These are phyloP conservation scores for Nomada fucata DNA, from an alignment of 2,888 invertebrate genomes.

Conservation along the genomic window DNA sequence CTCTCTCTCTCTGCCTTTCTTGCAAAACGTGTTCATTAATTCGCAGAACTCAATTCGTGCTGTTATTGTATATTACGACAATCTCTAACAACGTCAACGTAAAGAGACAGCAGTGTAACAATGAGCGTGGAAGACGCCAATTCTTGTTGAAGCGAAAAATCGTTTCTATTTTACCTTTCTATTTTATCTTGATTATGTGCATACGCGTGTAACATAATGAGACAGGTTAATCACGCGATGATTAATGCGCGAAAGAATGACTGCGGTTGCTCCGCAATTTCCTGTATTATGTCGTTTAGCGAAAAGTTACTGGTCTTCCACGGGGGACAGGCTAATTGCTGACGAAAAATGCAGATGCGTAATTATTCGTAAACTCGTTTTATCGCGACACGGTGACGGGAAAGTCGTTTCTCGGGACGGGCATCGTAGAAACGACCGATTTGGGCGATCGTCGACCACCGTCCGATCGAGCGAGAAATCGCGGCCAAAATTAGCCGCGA, in stretches of 20 bases:
- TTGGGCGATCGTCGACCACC: not conserved
- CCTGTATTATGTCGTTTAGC: not conserved
- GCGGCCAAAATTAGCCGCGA: conserved; percentile 35
- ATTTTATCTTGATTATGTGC: not conserved
- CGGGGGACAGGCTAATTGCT: not conserved
- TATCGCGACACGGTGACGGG: not conserved
- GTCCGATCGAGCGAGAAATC: conserved; percentile 24
- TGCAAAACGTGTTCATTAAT: conserved; percentile 48
- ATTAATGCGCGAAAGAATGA: not conserved
- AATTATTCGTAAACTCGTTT: conserved; percentile 21
- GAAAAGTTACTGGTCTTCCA: not conserved
- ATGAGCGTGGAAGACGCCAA: not conserved
- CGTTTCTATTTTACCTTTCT: not conserved
- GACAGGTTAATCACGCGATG: conserved; percentile 1
- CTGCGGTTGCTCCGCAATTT: not conserved
- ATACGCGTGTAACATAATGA: not conserved
- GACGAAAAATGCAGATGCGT: too few species aligned
- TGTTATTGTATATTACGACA: not conserved
- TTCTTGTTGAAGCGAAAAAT: not conserved
- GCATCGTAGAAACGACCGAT: not conserved
- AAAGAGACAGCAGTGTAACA: too few species aligned
- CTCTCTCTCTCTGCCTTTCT: conserved; percentile 12
- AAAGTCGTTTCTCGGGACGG: not conserved
- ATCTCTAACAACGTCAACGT: too few species aligned
- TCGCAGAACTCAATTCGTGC: conserved; percentile 18